A percentile compares a stretch with the other conserved stretches of the same genome.
These are phyloP conservation scores for Vombatus ursinus DNA, from an alignment of 2,113 vertebrate species.

Conservation along the genomic window DNA sequence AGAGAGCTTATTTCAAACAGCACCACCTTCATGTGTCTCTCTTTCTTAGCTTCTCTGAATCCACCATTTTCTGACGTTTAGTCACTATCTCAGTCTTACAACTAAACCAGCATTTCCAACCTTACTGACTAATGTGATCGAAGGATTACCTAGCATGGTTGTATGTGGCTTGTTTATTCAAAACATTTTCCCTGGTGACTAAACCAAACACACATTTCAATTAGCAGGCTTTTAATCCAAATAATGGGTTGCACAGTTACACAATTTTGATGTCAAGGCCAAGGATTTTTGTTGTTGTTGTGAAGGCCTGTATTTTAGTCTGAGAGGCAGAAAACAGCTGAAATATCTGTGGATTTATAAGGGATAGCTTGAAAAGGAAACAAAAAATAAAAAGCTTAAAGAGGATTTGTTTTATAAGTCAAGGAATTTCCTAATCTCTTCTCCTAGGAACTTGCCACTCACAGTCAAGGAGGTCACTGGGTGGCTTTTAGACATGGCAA, in stretches of 20 bases:
- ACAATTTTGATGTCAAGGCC: constrained; percentile 58
- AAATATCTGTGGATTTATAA: constrained; percentile 40
- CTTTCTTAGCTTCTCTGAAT: neutral
- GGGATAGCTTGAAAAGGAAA: constrained; percentile 25
- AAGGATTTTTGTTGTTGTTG: constrained; percentile 25
- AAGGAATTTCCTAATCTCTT: constrained; percentile 55
- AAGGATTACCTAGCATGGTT: constrained; percentile 64
- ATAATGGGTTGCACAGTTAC: constrained; percentile 45
- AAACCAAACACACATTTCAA: constrained; percentile 77
- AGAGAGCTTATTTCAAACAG: neutral
- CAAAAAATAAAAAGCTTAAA: neutral
- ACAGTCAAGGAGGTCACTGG: neutral
- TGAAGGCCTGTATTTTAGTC: constrained; percentile 42
- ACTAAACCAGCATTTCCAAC: constrained; percentile 59
- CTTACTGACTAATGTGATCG: constrained; percentile 61
- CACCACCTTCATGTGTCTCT: neutral
- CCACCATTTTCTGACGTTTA: neutral
- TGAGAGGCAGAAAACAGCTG: constrained; percentile 57
- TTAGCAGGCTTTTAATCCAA: constrained; percentile 73
- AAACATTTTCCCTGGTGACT: constrained; percentile 74
- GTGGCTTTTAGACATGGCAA: neutral
- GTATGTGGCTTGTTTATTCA: constrained; percentile 62
- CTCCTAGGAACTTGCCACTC: constrained; percentile 30
- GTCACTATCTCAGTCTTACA: constrained; percentile 36
- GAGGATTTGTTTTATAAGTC: neutral